These are phyloP conservation scores for Gila orcuttii DNA, from an alignment of 2,113 vertebrate species.

Conservation along the genomic window DNA sequence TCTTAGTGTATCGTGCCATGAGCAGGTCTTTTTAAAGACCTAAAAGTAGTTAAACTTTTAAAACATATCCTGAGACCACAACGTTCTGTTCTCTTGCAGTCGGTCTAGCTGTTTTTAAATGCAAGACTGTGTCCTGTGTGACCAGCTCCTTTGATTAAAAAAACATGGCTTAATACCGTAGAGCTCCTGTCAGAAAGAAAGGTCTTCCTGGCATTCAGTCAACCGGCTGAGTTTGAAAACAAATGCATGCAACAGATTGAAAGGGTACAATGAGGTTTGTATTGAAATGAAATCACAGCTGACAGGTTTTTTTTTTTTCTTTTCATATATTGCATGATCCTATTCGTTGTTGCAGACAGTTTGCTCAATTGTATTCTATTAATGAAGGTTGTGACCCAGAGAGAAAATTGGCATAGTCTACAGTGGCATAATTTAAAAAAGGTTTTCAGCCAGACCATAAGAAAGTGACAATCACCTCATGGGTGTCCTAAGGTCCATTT, in stretches of 20 bases:
- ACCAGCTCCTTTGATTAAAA: not conserved
- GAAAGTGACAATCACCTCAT: not conserved
- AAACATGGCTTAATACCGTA: not conserved
- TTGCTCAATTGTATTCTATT: not conserved
- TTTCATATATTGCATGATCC: not conserved
- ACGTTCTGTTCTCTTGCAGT: not conserved
- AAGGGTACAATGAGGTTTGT: not conserved
- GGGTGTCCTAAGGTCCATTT: not conserved
- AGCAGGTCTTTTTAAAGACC: not conserved
- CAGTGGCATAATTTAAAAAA: not conserved
- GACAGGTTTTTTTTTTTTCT: not conserved
- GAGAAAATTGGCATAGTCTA: not conserved
- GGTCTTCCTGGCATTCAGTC: slow-evolving; percentile 14
- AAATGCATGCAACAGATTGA: not conserved
- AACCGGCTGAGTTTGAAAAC: not conserved
- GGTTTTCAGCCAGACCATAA: not conserved
- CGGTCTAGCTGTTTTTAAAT: not conserved
- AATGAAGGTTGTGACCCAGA: not conserved
- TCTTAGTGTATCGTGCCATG: not conserved
- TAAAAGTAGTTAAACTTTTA: slow-evolving; percentile 7
- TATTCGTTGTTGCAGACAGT: not conserved
- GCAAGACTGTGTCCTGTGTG: not conserved
- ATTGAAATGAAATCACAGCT: not conserved
- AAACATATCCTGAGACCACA: not conserved
- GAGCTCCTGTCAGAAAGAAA: not conserved